Evolutionary conservation across 30 jellyfish, hydroid and myxozoan genomes (phyloP), one percentile per base, ranked within the genome.

Genomic region (Rhopilema esculentum): DNA sequence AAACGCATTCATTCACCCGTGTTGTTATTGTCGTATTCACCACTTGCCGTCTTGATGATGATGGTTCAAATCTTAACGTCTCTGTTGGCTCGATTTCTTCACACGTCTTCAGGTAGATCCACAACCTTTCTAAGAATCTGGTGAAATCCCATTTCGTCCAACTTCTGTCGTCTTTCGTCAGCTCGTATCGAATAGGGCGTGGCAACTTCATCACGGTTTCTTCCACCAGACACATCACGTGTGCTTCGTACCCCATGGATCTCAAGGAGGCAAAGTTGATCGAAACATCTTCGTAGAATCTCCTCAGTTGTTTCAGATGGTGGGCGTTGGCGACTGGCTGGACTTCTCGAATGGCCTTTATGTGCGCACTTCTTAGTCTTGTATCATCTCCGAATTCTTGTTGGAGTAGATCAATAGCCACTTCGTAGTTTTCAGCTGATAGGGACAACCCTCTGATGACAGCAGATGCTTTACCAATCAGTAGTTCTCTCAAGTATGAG

Each of bases 121-220:
- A 84, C 1, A 84, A 51, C 32, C 49, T 71, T 16, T 70, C 88
- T 80, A 51, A 52, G 31, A 84, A 71, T 23, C 51, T 32, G 9
- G 88, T 31, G 19, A 84, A 84, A 1, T 30, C 40, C 93, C 80
- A 84, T 27, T 49, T 20, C 29, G 69, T 72, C 93, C 93, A 84
- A 16, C 31, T 32, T 84, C 88, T 49, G 88, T 84, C 87, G 0
- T 84, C 88, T 49, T 71, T 84, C 24, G 88, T 70, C 49, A 84
- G 50, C 79, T 84, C 86, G 70, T 69, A 84, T 52, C 93, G 79
- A 7, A 71, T 84, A 0, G 32, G 22, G 21, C 87, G 30, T 71
- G 93, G 93, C 49, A 84, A 69, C 69, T 84, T 70, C 88, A 52
- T 69, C 68, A 84, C 80, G 20, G 86, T 84, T 71, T 84, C 88